Percentiles rank a stretch among this genome's conserved stretches.
Evolutionary conservation across 1,140 invertebrate species (phyloP).

Genomic region (Tetramorium alpestre): DNA sequence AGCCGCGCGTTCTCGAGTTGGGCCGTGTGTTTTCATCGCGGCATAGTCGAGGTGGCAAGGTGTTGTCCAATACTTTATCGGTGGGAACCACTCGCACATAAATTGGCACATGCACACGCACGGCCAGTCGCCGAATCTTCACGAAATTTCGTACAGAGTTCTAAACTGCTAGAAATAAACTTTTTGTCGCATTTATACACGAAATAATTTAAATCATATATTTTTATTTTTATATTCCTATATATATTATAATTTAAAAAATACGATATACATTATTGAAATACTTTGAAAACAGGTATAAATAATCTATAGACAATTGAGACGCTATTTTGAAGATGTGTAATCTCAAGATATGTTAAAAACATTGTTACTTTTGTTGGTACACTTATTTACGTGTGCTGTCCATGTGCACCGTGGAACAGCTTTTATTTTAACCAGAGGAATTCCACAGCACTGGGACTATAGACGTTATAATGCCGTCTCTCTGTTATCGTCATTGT

Average conservation of each 20-base stretch:
- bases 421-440: conserved; percentile 79
- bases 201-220: background rate
- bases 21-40: conserved; percentile 59
- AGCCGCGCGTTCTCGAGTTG: conserved; percentile 44
- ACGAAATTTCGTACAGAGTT: background rate
- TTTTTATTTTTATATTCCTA: background rate
- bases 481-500: conserved; percentile 61
- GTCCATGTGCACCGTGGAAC: background rate
- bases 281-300: background rate
- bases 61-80: conserved; percentile 70
- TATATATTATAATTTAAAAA: background rate
- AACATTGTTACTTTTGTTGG: background rate
- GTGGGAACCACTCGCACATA: conserved; percentile 84
- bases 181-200: background rate
- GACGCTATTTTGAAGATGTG: background rate
- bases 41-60: conserved; percentile 74
- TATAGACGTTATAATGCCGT: conserved; percentile 19
- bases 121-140: background rate
- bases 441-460: conserved; percentile 73
- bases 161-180: background rate
- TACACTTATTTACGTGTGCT: background rate
- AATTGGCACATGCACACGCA: conserved; percentile 31
- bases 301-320: background rate
- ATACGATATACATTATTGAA: background rate
- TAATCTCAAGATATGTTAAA: background rate